Evolutionary conservation across 2,888 invertebrate species (phyloP).

Genomic region (Nymphalis polychloros): DNA sequence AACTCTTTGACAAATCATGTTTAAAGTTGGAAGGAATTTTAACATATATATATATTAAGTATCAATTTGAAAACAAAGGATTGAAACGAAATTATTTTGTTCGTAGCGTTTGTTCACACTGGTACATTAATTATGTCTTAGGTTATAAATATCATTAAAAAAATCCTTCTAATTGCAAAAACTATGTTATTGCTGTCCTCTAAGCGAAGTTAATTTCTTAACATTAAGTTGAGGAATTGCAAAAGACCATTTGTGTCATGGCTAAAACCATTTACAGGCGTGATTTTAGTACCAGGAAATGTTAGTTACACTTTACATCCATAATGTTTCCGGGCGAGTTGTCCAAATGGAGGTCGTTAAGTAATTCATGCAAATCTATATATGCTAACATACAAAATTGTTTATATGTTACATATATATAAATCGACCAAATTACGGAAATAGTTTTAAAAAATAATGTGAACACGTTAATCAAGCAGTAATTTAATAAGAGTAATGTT

Average conservation of each 20-base stretch:
- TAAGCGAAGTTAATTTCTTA: neutral
- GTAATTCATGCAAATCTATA: conserved; percentile 11
- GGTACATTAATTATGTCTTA: no score
- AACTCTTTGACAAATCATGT: neutral
- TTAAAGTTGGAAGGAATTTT: neutral
- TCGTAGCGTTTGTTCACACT: no score
- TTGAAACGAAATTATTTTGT: neutral
- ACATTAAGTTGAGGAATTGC: neutral
- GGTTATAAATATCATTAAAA: no score
- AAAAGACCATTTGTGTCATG: conserved; percentile 19
- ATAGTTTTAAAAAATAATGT: neutral
- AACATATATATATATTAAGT: neutral
- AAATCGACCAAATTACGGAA: conserved; percentile 4
- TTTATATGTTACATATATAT: neutral
- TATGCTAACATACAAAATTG: conserved; percentile 4
- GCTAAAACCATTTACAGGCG: conserved; percentile 11
- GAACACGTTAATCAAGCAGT: neutral
- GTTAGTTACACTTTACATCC: conserved; percentile 20
- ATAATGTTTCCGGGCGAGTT: conserved; percentile 26
- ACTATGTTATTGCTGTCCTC: no score
- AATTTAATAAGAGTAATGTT: no score
- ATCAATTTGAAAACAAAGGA: neutral
- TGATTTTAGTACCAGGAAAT: conserved; percentile 28
- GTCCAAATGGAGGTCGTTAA: conserved; percentile 17
- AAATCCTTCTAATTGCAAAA: no score